Percentiles rank a stretch among this genome's conserved stretches.
Evolutionary conservation across 1,140 invertebrate species (phyloP).

Genomic region (Ctenoplectra terminalis): DNA sequence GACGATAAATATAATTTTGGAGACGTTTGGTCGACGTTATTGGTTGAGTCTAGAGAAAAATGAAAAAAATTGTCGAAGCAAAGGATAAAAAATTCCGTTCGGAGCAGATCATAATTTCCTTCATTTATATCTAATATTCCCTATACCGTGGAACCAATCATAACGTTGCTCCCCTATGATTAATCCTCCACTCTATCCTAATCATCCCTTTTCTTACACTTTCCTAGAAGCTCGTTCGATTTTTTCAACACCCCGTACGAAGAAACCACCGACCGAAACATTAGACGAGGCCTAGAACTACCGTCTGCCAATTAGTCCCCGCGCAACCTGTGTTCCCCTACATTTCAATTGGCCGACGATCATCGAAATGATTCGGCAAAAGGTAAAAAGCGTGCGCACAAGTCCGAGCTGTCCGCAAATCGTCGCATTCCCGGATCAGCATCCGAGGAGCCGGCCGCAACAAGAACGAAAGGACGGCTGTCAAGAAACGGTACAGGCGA

Average conservation of each 20-base stretch:
- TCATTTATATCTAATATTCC: neutral
- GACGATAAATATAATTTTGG: no score
- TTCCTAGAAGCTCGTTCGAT: neutral
- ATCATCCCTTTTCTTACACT: neutral
- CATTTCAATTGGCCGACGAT: slow-evolving; percentile 38
- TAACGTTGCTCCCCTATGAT: slow-evolving; percentile 7
- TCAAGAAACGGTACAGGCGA: slow-evolving; percentile 18
- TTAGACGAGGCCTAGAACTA: neutral
- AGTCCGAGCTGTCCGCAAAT: neutral
- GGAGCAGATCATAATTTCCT: neutral
- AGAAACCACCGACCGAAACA: neutral
- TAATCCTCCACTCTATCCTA: neutral
- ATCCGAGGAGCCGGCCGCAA: neutral
- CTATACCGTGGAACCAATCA: neutral
- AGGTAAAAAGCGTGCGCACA: slow-evolving; percentile 12
- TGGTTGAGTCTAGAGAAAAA: no score
- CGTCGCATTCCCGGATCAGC: slow-evolving; percentile 43
- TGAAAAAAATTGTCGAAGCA: neutral
- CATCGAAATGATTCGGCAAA: slow-evolving; percentile 44
- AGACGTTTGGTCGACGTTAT: no score
- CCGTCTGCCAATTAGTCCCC: slow-evolving; percentile 32
- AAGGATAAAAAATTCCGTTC: neutral
- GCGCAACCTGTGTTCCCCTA: slow-evolving; percentile 8
- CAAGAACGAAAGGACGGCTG: slow-evolving; percentile 20
- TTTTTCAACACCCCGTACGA: slow-evolving; percentile 25